A percentile compares a stretch with the other conserved stretches of the same genome.
Conservation (phyloP, 2,113 vertebrate genomes). For the Brienomyrus brachyistius region DNA sequence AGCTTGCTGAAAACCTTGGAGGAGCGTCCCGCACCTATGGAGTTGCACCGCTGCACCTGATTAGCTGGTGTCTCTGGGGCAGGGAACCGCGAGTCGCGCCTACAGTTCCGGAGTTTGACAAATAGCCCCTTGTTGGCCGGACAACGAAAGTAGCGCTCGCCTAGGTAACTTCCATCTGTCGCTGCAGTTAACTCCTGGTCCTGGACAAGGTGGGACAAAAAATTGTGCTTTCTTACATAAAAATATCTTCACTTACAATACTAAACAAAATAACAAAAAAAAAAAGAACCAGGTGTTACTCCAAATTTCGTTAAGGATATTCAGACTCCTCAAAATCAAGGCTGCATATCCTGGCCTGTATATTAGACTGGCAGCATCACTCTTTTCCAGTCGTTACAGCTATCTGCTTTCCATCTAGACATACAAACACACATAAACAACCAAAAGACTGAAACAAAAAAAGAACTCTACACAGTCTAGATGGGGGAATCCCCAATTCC, state of each 20-base stretch:
- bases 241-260: not conserved
- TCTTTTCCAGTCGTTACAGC: not conserved
- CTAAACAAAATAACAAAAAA: not conserved
- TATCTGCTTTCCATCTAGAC: not conserved
- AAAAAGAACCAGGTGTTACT: not conserved
- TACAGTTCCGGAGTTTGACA: conserved; percentile 65
- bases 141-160: conserved; percentile 64
- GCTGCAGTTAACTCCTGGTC: conserved; percentile 64
- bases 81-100: conserved; percentile 68
- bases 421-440: not conserved
- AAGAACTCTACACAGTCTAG: not conserved
- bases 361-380: not conserved
- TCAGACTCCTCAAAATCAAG: not conserved
- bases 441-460: not conserved
- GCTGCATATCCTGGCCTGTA: not conserved
- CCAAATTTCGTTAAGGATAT: not conserved
- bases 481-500: not conserved
- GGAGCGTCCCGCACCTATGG: conserved; percentile 53
- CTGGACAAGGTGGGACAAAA: conserved; percentile 35
- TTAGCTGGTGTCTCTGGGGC: conserved; percentile 57
- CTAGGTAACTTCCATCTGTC: conserved; percentile 67
- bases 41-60: conserved; percentile 73
- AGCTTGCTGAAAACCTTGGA: not conserved
- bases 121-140: conserved; percentile 69
- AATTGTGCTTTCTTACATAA: not conserved